Conservation (phyloP, 2,888 invertebrate species). For the Acanthoscelides obtectus region DNA sequence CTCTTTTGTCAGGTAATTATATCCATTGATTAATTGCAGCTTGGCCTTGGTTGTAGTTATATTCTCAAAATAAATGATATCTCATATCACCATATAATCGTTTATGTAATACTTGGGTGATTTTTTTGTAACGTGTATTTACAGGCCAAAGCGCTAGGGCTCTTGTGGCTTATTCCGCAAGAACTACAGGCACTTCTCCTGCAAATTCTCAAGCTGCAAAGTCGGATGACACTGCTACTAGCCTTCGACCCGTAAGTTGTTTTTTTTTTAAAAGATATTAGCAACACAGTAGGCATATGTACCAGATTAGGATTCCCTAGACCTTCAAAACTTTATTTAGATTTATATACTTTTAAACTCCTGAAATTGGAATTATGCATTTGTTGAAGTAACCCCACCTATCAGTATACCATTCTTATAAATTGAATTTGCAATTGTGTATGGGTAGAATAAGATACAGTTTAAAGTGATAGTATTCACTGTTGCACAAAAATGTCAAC, state of each 20-base stretch:
- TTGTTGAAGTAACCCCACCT: too few species aligned
- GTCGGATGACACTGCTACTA: constrained; percentile 56
- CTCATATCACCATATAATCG: constrained; percentile 7
- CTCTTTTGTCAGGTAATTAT: constrained; percentile 60
- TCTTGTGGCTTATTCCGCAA: constrained; percentile 50
- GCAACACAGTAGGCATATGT: neutral
- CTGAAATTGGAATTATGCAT: too few species aligned
- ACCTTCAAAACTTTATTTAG: too few species aligned
- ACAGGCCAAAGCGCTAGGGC: constrained; percentile 51
- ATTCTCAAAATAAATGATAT: too few species aligned
- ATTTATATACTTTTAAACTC: too few species aligned
- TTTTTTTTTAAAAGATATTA: constrained; percentile 3
- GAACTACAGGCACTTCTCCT: constrained; percentile 46
- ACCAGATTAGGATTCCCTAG: too few species aligned
- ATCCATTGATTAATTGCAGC: neutral
- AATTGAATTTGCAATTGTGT: too few species aligned
- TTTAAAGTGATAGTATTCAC: too few species aligned
- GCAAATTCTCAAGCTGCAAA: constrained; percentile 44
- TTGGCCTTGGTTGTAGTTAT: neutral
- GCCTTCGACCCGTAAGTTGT: constrained; percentile 34
- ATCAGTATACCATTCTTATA: too few species aligned
- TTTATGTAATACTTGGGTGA: constrained; percentile 30
- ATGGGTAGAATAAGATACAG: too few species aligned
- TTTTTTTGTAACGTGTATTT: constrained; percentile 23
- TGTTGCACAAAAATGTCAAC: too few species aligned